Evolutionary conservation across 2,113 vertebrate species (phyloP), one percentile per base, ranked within the genome.

Genomic region (Podarcis muralis): DNA sequence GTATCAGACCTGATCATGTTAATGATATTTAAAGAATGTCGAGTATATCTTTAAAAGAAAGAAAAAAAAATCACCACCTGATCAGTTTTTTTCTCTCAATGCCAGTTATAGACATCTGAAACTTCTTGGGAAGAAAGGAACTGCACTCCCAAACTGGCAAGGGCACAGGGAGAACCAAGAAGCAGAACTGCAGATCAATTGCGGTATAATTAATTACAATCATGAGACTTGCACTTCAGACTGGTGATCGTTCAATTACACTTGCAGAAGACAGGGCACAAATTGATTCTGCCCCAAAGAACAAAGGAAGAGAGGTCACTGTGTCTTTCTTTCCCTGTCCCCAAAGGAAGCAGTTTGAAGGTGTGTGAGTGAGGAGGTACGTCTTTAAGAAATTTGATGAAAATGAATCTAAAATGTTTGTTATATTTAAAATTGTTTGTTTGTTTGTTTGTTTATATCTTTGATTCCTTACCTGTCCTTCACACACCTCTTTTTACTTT

Each of bases 201-300:
- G 89, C 48, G 25, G 89, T 94, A 75, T 93, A 95, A 96, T 96
- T 96, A 96, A 96, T 96, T 94, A 90, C 40, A 91, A 85, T 94
- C 91, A 88, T 83, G 65, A 91, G 93, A 92, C 82, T 92, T 92
- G 77, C 71, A 91, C 89, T 87, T 94, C 92, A 96, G 87, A 68
- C 82, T 93, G 90, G 90, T 93, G 90, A 93, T 93, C 91, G 91
- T 93, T 94, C 90, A 95, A 89, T 92, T 96, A 92, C 2, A 20
- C 79, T 90, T 93, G 57, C 85, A 92, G 83, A 89, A 92, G 78
- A 94, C 35, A 86, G 74, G 93, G 30, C 69, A 93, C 88, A 94
- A 93, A 95, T 87, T 94, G 89, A 93, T 93, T 95, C 92, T 94
- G 90, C 95, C 83, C 43, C 13, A 92, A 93, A 93, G 25, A 92